phyloP scores from a whole-genome alignment of 2,113 vertebrate species.

The Mastomys coucha region DNA sequence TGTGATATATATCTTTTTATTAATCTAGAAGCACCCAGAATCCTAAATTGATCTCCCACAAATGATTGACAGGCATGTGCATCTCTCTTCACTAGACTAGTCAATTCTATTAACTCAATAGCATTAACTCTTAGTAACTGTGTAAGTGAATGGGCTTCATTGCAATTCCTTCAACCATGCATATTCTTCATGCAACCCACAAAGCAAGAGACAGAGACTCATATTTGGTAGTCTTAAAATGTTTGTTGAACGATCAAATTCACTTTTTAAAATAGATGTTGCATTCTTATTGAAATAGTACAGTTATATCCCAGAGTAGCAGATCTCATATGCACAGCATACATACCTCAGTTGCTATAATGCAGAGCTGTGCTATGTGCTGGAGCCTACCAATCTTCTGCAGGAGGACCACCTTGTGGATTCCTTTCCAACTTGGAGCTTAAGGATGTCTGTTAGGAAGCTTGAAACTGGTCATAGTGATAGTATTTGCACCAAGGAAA shows the following conservation, averaged over 20 bases:
- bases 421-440: neutral
- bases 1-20: neutral
- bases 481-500: neutral
- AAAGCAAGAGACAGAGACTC: neutral
- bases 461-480: neutral
- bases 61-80: neutral
- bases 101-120: neutral
- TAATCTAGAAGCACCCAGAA: neutral
- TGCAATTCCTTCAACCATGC: neutral
- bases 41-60: too few species aligned
- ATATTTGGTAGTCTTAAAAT: neutral
- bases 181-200: neutral
- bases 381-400: rapidly evolving
- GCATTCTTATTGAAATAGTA: neutral
- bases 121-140: neutral
- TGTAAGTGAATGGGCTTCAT: neutral
- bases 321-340: neutral
- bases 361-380: neutral
- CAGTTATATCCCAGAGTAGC: neutral
- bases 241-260: neutral
- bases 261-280: neutral
- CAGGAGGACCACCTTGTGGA: too few species aligned
- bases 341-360: neutral
- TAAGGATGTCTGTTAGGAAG: neutral
- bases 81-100: neutral